Base-by-base conservation (phyloP, 2,888 invertebrate species). In the Rhamphomyia laevipes region DNA sequence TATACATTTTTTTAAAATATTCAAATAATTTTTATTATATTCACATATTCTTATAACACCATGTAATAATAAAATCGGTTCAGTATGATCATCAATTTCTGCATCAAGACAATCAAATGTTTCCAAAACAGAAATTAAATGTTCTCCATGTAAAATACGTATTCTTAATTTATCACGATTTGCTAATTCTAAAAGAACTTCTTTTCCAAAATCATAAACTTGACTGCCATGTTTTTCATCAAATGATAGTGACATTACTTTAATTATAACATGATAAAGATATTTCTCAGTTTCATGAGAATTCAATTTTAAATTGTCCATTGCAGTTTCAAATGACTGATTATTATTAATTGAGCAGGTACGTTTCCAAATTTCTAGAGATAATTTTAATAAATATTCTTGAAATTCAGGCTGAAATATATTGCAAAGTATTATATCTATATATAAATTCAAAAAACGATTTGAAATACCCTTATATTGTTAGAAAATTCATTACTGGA, bases 61-160 rank as follows among this genome's bases (percentile, higher is more conserved):
- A 49, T 63, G 56, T 4, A 71, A 57, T 41, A 71, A 47, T 31
- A 66, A 43, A 13, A 71, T 63, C 0, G 68, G 67, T 44, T 68
- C 69, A 2, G 63, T 61, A 11, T 59, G 56, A 3, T 62, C 65
- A n/a, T 67, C 67, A 12, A 66, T 51, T 1, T 52, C 50, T 1
- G 62, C 63, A 52, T 71, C 69, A 15, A 69, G 52, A 42, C 63
- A 61, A 3, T 64, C 58, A 21, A 70, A 63, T 49, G 62, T 62
- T 2, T 55, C 51, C 2, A 71, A 54, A 1, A 62, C 61, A 13
- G 57, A 27, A 2, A 38, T 40, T 15, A 70, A 59, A 53, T 63
- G 63, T 10, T 57, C 57, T 17, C 60, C 58, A 40, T 71, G 68
- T 2, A 70, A 47, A 9, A 53, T 43, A 1, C 48, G 54, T n/a